Evolutionary conservation across 1,140 invertebrate genomes (phyloP).

Genomic region (Drosophila pruinosa): DNA sequence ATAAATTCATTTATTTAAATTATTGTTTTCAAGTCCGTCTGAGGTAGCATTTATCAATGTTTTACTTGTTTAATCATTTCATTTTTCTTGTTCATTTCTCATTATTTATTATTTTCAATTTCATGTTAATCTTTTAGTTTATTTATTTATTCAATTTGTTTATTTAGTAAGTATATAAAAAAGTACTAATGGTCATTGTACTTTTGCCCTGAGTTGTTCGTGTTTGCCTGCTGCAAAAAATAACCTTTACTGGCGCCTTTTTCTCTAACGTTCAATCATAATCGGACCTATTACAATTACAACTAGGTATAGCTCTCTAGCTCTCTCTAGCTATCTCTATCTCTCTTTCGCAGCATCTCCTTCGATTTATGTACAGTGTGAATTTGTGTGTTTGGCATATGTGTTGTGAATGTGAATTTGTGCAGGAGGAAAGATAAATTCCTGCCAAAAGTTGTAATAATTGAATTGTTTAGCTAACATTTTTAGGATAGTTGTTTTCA

Average conservation of each 20-base stretch:
- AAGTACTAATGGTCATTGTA: conserved; percentile 82
- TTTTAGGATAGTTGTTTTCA: background rate
- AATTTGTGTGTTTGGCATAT: conserved; percentile 25
- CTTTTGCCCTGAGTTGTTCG: conserved; percentile 82
- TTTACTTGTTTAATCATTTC: conserved; percentile 35
- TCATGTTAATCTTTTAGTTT: conserved; percentile 44
- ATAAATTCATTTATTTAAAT: conserved; percentile 78
- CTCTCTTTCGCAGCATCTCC: no score
- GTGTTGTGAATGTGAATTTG: background rate
- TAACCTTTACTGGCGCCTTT: conserved; percentile 62
- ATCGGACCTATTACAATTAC: conserved; percentile 22
- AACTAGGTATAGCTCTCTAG: conserved; percentile 12
- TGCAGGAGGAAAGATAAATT: background rate
- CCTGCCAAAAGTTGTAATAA: background rate
- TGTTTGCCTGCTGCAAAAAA: conserved; percentile 40
- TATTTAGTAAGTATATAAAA: conserved; percentile 56
- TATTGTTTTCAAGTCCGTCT: conserved; percentile 81
- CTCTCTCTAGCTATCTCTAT: background rate
- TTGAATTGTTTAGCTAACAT: background rate
- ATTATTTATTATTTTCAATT: conserved; percentile 28
- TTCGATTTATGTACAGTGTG: conserved; percentile 34
- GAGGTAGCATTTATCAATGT: conserved; percentile 75
- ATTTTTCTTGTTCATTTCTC: background rate
- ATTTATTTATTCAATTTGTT: conserved; percentile 45
- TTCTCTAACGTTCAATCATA: background rate